Evolutionary conservation across 1,140 invertebrate species (phyloP).

Genomic region (Drosophila sechellia): DNA sequence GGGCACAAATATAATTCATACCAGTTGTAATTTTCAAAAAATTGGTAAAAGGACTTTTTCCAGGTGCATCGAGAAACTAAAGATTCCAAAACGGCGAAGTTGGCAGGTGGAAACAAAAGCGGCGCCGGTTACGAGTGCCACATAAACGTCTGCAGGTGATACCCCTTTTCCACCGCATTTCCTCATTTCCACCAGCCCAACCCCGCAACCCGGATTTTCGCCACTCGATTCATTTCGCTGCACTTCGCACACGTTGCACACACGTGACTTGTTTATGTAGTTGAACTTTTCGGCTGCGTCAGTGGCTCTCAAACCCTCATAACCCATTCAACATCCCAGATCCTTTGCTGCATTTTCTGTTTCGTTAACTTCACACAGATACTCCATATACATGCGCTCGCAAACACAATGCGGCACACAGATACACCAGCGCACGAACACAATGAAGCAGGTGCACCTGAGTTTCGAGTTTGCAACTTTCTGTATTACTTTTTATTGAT

Average conservation of each 20-base stretch:
- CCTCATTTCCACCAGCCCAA: slow-evolving; percentile 33
- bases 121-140: slow-evolving; percentile 51
- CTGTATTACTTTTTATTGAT: slow-evolving; percentile 68
- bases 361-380: slow-evolving; percentile 67
- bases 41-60: background rate
- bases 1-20: no score
- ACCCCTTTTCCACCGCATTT: slow-evolving; percentile 11
- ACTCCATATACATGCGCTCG: slow-evolving; percentile 21
- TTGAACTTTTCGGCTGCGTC: slow-evolving; percentile 61
- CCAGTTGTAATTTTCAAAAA: no score
- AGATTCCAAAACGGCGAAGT: slow-evolving; percentile 31
- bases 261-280: slow-evolving; percentile 83
- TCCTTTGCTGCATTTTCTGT: slow-evolving; percentile 72
- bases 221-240: slow-evolving; percentile 62
- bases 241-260: slow-evolving; percentile 79
- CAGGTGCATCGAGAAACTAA: slow-evolving; percentile 2
- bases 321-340: slow-evolving; percentile 38
- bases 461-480: slow-evolving; percentile 18
- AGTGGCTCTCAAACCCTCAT: slow-evolving; percentile 39
- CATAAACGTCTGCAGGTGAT: slow-evolving; percentile 61
- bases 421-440: slow-evolving; percentile 7
- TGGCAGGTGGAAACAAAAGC: slow-evolving; percentile 61
- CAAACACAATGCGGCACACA: slow-evolving; percentile 1
- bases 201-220: background rate
- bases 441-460: slow-evolving; percentile 9